Base-by-base conservation (phyloP, 2,797 vertebrate species). In the Coluber constrictor region DNA sequence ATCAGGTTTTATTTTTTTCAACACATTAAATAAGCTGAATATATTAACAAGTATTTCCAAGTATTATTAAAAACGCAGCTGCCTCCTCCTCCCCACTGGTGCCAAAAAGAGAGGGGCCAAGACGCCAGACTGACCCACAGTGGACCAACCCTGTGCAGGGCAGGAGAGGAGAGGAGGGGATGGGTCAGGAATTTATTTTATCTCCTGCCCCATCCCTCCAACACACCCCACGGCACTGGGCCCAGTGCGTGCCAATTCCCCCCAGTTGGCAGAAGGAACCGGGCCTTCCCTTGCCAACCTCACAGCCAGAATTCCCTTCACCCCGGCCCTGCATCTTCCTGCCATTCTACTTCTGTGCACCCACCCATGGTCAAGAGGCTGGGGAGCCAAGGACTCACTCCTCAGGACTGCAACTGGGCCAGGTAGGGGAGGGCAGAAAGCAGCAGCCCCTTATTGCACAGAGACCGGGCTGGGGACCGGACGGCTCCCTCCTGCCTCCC, bases 1-100 rank as follows among this genome's bases (percentile, higher is more conserved):
- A 18, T 60, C 70, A 12, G 13, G 47, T 66, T 93, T 93, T 93
- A 93, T 93, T 93, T 74, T 74, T 47, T 88, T 10, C 37, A 89
- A 97, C 96, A 96, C 96, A 94, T 97, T 96, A 97, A 97, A 96
- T 97, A 97, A 97, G 97, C 95, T 74, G 95, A 95, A 97, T 97
- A 97, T 96, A 97, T 97, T 97, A 97, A 91, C 96, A 96, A 92
- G 97, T 96, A 93, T 94, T 95, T 93, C 95, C 94, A 74, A 74
- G 66, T 74, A 91, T 92, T 94, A 94, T 90, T 94, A 96, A 95
- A 83, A 96, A 94, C 43, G 93, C 96, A 94, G 93, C 94, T 86
- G 93, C 94, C 90, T 94, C 15, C 18, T 54, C 56, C 10, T 4
- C 88, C n/a, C 87, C 32, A 94, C 94, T 93, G 94, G 96, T 95